Conservation (phyloP, 2,113 vertebrate species). For the Platysternon megacephalum region DNA sequence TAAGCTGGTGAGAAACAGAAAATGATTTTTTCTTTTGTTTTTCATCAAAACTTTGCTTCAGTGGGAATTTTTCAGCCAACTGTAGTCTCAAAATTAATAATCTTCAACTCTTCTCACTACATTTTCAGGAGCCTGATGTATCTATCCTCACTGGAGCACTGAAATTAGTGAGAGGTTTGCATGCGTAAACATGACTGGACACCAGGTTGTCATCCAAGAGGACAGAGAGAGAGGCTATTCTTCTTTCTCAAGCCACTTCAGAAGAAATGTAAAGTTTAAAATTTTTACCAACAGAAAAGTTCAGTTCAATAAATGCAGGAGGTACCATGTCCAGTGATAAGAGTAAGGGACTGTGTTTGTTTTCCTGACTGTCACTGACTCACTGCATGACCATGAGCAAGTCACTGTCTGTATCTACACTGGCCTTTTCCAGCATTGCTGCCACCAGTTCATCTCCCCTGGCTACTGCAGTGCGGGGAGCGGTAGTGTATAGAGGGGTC, state of each 20-base stretch:
- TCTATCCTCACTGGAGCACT: not conserved
- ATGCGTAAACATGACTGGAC: not conserved
- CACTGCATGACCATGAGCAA: not conserved
- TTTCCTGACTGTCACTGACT: not conserved
- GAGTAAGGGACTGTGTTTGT: not conserved
- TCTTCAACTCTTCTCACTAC: not conserved
- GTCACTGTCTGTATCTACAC: not conserved
- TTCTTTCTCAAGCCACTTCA: not conserved
- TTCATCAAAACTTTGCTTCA: not conserved
- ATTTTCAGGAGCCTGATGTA: not conserved
- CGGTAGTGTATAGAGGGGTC: not conserved
- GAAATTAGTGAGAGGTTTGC: not conserved
- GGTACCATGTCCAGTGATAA: not conserved
- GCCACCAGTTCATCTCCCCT: not conserved
- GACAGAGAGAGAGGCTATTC: not conserved
- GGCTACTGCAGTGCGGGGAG: not conserved
- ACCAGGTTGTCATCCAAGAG: not conserved
- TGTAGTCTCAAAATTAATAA: not conserved
- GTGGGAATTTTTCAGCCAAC: not conserved
- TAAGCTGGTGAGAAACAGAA: not conserved
- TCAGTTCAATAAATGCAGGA: not conserved
- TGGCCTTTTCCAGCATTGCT: not conserved
- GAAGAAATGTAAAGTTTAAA: not conserved
- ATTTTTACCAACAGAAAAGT: not conserved
- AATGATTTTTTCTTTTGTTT: not conserved